Evolutionary conservation across 2,888 invertebrate genomes (phyloP).

Genomic region (Nineta flava): DNA sequence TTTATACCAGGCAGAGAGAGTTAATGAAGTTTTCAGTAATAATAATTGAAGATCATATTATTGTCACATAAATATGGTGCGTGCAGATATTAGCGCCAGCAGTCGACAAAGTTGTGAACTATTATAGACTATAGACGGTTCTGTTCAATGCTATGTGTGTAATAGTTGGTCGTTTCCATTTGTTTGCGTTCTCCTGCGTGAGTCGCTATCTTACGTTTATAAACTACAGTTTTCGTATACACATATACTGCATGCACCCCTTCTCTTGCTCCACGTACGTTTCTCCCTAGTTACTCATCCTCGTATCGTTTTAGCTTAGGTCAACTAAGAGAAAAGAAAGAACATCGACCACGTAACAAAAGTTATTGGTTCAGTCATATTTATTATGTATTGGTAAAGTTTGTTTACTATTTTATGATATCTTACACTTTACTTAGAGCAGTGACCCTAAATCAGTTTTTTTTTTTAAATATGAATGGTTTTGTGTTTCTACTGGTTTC

Average conservation of each 20-base stretch:
- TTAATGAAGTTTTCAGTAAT: too few species aligned
- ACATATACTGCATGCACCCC: neutral
- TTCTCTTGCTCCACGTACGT: too few species aligned
- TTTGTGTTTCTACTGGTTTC: too few species aligned
- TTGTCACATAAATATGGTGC: too few species aligned
- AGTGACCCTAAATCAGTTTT: neutral
- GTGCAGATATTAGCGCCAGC: constrained; percentile 23
- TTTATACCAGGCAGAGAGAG: too few species aligned
- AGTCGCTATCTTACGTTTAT: neutral
- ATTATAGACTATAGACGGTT: constrained; percentile 18
- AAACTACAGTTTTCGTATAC: neutral
- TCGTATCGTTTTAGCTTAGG: too few species aligned
- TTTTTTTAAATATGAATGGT: neutral
- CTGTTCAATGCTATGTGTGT: constrained; percentile 15
- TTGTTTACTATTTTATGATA: neutral
- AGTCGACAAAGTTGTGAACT: constrained; percentile 23
- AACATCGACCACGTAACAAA: neutral
- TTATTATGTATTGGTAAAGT: neutral
- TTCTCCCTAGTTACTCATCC: too few species aligned
- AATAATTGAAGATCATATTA: too few species aligned
- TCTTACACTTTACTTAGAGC: neutral
- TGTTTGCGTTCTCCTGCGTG: neutral
- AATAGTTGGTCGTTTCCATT: neutral
- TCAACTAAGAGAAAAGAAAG: too few species aligned
- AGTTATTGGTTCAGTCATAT: neutral